phyloP scores from a whole-genome alignment of 2,113 vertebrate genomes.

The Salminus brasiliensis region DNA sequence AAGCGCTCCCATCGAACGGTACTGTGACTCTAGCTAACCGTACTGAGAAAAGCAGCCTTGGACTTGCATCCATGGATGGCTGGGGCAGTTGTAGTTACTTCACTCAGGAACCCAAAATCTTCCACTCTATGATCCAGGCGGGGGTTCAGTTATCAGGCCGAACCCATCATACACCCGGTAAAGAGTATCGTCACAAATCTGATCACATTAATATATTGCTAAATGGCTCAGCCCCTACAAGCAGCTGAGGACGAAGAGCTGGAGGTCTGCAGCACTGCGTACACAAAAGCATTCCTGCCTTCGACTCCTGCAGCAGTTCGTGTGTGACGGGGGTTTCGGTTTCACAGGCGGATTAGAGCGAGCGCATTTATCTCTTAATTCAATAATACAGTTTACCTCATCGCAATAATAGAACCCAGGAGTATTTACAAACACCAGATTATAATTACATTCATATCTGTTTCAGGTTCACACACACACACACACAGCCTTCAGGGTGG shows the following conservation, averaged over 20 bases:
- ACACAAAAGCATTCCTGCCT: neutral
- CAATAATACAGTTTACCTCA: neutral
- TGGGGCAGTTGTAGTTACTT: no score
- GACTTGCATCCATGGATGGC: no score
- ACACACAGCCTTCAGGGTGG: neutral
- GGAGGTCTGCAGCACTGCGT: neutral
- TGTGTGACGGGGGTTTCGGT: neutral
- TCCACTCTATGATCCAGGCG: no score
- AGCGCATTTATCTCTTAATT: neutral
- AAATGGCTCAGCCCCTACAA: neutral
- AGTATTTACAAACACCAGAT: neutral
- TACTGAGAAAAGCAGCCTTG: no score
- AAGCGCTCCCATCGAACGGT: no score
- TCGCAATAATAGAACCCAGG: neutral
- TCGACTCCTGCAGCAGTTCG: neutral
- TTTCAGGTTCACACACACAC: slow-evolving; percentile 1
- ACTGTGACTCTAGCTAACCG: no score
- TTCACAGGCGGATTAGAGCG: neutral
- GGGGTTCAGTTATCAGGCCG: no score
- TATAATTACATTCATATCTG: neutral
- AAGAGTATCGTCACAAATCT: no score
- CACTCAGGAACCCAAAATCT: no score
- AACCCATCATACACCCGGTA: no score
- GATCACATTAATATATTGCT: no score
- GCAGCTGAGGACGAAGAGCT: neutral